These are phyloP conservation scores for Myotis pilosus DNA, from an alignment of 2,797 vertebrate species.

Conservation along the genomic window DNA sequence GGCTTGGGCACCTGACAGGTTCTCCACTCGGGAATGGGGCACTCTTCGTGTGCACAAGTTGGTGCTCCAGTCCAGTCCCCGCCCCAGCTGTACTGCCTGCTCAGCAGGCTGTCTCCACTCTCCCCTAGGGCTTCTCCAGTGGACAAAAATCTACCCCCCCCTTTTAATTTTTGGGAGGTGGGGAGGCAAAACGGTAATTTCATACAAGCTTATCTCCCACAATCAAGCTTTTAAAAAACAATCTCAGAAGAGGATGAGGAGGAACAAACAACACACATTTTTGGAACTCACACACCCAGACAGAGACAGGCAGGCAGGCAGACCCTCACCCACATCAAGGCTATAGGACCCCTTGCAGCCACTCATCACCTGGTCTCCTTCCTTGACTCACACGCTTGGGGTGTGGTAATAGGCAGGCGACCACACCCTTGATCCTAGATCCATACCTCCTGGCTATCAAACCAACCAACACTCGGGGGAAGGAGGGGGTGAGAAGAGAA, in stretches of 20 bases:
- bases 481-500: slow-evolving; percentile 54
- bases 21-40: neutral
- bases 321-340: slow-evolving; percentile 59
- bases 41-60: neutral
- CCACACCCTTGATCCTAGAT: neutral
- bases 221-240: slow-evolving; percentile 71
- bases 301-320: slow-evolving; percentile 63
- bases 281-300: slow-evolving; percentile 67
- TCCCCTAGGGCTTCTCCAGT: neutral
- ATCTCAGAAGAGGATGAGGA: slow-evolving; percentile 71
- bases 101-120: neutral
- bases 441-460: slow-evolving; percentile 26
- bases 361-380: slow-evolving; percentile 38
- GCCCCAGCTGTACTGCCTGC: neutral
- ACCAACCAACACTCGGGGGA: slow-evolving; percentile 59
- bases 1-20: neutral
- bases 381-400: neutral
- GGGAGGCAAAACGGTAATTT: slow-evolving; percentile 25
- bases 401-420: slow-evolving; percentile 16
- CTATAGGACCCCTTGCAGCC: slow-evolving; percentile 61
- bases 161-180: neutral
- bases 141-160: neutral
- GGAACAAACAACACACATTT: slow-evolving; percentile 57
- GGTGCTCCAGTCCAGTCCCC: neutral
- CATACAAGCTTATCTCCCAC: slow-evolving; percentile 60